phyloP scores from a whole-genome alignment of 2,797 vertebrate species.

The Scyliorhinus canicula region DNA sequence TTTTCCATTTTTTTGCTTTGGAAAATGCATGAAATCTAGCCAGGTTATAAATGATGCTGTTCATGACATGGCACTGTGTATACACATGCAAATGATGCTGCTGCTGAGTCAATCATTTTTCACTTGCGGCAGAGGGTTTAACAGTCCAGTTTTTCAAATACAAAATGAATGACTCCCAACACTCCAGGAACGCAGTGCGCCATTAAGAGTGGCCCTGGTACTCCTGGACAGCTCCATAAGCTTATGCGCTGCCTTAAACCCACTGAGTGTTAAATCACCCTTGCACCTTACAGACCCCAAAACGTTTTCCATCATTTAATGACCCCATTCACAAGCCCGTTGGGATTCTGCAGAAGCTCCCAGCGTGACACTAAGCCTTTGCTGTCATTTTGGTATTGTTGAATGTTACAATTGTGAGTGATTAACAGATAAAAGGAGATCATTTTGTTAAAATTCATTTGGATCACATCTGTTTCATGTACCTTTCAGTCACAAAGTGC shows the following conservation, averaged over 20 bases:
- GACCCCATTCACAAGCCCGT: not conserved
- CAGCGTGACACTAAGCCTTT: not conserved
- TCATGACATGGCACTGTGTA: not conserved
- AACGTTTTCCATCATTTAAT: not conserved
- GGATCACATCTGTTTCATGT: not conserved
- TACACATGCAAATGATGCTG: not conserved
- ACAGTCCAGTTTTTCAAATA: not conserved
- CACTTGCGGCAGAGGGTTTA: not conserved
- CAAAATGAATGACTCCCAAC: not conserved
- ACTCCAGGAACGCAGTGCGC: not conserved
- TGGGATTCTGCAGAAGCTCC: conserved; percentile 15
- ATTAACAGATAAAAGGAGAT: conserved; percentile 14
- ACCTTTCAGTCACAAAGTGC: not conserved
- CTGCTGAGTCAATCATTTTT: not conserved
- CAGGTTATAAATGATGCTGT: not conserved
- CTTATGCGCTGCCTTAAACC: not conserved
- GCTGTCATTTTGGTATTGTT: conserved; percentile 10
- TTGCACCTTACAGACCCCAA: not conserved
- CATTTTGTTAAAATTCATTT: conserved; percentile 12
- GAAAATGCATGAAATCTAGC: not conserved
- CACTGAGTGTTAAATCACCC: not conserved
- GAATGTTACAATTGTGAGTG: not conserved
- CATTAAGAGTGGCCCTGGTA: not conserved
- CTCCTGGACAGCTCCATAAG: not conserved
- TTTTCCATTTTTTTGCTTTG: not conserved